Evolutionary conservation across 30 jellyfish, hydroid and myxozoan species (phyloP).

Genomic region (Sanderia malayensis): DNA sequence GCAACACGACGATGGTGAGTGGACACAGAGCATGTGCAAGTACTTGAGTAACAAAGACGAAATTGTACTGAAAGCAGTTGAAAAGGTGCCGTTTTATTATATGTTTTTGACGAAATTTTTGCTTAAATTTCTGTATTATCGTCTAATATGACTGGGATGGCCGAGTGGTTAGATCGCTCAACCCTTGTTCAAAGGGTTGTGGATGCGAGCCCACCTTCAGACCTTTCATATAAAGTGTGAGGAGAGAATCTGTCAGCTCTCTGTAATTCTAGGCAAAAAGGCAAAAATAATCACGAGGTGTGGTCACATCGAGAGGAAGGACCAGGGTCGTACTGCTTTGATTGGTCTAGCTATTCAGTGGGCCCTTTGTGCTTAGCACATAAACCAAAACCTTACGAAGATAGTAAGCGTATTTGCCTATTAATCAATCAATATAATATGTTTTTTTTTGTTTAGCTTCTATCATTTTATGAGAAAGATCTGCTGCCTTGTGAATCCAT

Average conservation of each 20-base stretch:
- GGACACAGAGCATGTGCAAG: conserved; percentile 87
- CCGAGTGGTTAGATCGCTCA: not conserved
- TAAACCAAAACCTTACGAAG: not conserved
- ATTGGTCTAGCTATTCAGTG: not conserved
- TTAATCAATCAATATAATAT: too few species aligned
- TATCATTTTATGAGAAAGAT: conserved; percentile 80
- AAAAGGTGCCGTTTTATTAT: too few species aligned
- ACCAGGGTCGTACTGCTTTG: not conserved
- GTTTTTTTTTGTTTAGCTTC: conserved; percentile 46
- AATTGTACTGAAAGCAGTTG: conserved; percentile 73
- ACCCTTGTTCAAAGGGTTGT: not conserved
- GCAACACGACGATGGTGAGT: conserved; percentile 54
- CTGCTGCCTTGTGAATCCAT: conserved; percentile 86
- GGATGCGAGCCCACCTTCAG: too few species aligned
- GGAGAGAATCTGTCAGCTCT: too few species aligned
- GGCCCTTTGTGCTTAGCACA: not conserved
- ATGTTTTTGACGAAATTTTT: too few species aligned
- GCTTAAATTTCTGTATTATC: not conserved
- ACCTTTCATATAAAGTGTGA: too few species aligned
- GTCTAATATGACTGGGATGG: not conserved
- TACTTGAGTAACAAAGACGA: conserved; percentile 85
- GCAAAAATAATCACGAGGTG: too few species aligned
- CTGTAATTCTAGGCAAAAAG: too few species aligned
- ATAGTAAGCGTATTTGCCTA: too few species aligned
- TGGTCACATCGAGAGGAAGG: not conserved